Percentiles rank a stretch among this genome's conserved stretches.
Evolutionary conservation across 1,140 invertebrate species (phyloP).

Genomic region (Glossosoma conforme): DNA sequence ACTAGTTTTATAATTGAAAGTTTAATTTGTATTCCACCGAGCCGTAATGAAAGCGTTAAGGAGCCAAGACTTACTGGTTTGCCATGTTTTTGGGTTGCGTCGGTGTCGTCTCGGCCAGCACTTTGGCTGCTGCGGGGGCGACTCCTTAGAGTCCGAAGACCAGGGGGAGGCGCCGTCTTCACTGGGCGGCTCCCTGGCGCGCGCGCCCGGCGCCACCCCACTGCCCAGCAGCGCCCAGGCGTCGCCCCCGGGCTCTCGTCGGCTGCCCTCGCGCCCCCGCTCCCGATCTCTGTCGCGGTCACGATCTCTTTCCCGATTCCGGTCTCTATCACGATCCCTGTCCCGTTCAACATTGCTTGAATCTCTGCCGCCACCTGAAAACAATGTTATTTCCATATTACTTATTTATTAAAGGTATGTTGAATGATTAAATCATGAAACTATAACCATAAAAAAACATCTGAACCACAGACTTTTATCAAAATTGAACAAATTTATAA

Average conservation of each 20-base stretch:
- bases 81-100: slow-evolving; percentile 27
- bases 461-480: too few relatives aligned
- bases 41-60: background rate
- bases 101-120: slow-evolving; percentile 17
- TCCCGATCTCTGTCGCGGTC: too few relatives aligned
- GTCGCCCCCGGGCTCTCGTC: slow-evolving; percentile 27
- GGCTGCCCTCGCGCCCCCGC: too few relatives aligned
- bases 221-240: slow-evolving; percentile 35
- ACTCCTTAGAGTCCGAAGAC: slow-evolving; percentile 71
- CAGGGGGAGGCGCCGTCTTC: slow-evolving; percentile 62
- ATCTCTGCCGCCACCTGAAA: slow-evolving; percentile 37
- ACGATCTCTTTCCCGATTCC: too few relatives aligned
- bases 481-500: too few relatives aligned
- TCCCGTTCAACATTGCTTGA: slow-evolving; percentile 13
- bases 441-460: too few relatives aligned
- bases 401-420: too few relatives aligned
- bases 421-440: too few relatives aligned
- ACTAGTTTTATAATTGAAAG: too few relatives aligned
- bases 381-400: slow-evolving; percentile 12
- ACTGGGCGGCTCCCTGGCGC: slow-evolving; percentile 41
- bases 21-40: too few relatives aligned
- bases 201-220: slow-evolving; percentile 34
- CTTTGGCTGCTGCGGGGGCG: slow-evolving; percentile 28
- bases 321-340: slow-evolving; percentile 9
- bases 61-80: slow-evolving; percentile 17